Conservation (phyloP, 2,888 invertebrate genomes). For the Physocephala rufipes region DNA sequence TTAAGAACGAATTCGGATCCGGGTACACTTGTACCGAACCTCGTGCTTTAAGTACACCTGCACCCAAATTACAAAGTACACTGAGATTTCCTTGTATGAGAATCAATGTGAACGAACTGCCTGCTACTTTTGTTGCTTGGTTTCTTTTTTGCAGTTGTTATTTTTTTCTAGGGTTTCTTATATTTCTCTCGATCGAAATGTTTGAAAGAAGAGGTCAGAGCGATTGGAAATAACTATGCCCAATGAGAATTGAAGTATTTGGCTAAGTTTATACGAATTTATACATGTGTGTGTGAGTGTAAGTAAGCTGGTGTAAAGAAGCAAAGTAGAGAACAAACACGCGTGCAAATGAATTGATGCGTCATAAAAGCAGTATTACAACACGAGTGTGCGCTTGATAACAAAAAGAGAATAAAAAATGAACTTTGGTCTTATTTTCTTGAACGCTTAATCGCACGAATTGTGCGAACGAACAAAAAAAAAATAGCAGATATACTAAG, state of each 20-base stretch:
- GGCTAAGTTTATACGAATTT: neutral
- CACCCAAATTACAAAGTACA: slow-evolving; percentile 20
- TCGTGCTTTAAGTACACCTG: slow-evolving; percentile 35
- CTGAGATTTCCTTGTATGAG: slow-evolving; percentile 22
- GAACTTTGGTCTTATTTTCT: no score
- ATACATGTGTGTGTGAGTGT: slow-evolving; percentile 9
- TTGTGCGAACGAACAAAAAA: no score
- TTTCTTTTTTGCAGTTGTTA: no score
- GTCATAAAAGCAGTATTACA: slow-evolving; percentile 15
- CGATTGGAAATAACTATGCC: no score
- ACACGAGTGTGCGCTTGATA: neutral
- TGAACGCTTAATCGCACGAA: no score
- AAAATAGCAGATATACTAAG: no score
- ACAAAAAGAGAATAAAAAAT: no score
- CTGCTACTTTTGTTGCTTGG: no score
- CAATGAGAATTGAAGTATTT: no score
- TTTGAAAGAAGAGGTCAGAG: neutral
- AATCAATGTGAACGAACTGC: slow-evolving; percentile 34
- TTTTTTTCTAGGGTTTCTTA: no score
- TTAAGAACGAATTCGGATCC: neutral
- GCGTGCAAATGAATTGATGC: slow-evolving; percentile 20
- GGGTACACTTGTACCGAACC: slow-evolving; percentile 53
- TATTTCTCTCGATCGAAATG: no score
- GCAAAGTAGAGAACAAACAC: neutral
- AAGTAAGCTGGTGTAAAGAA: neutral